A percentile compares a stretch with the other conserved stretches of the same genome.
These are phyloP conservation scores for Littorina saxatilis DNA, from an alignment of 1,140 invertebrate species.

Conservation along the genomic window DNA sequence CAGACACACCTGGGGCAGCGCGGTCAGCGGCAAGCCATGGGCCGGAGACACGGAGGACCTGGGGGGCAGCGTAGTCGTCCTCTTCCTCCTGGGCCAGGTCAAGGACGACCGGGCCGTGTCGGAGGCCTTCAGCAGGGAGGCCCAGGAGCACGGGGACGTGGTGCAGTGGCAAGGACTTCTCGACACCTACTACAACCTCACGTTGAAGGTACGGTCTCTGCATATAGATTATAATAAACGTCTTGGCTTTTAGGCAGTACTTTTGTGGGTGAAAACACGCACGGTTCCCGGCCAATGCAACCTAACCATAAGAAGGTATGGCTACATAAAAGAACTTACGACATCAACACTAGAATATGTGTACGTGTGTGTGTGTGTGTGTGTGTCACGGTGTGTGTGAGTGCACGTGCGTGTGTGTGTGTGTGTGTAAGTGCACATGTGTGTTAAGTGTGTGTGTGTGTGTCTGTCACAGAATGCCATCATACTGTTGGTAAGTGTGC, in stretches of 20 bases:
- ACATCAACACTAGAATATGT: not conserved
- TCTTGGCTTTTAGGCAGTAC: too few species aligned
- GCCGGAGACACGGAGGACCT: not conserved
- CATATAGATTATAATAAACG: too few species aligned
- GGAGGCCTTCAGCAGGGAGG: not conserved
- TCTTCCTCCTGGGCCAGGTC: not conserved
- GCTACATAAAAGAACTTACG: not conserved
- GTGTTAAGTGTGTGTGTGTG: not conserved
- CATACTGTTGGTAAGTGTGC: not conserved
- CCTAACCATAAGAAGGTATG: not conserved
- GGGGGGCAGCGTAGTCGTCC: not conserved
- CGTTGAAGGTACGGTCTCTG: not conserved
- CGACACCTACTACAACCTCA: conserved; percentile 10
- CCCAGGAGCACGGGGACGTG: not conserved
- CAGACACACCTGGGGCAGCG: not conserved
- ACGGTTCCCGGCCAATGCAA: not conserved
- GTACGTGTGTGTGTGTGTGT: not conserved
- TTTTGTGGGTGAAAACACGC: too few species aligned
- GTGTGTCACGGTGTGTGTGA: not conserved
- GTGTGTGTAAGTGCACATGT: too few species aligned
- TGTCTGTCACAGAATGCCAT: too few species aligned
- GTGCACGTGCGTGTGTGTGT: too few species aligned
- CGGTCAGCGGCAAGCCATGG: not conserved
- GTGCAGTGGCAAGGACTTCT: conserved; percentile 14
- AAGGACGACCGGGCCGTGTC: not conserved